Conservation (phyloP, 2,888 invertebrate genomes). For the Strigamia crassipes region DNA sequence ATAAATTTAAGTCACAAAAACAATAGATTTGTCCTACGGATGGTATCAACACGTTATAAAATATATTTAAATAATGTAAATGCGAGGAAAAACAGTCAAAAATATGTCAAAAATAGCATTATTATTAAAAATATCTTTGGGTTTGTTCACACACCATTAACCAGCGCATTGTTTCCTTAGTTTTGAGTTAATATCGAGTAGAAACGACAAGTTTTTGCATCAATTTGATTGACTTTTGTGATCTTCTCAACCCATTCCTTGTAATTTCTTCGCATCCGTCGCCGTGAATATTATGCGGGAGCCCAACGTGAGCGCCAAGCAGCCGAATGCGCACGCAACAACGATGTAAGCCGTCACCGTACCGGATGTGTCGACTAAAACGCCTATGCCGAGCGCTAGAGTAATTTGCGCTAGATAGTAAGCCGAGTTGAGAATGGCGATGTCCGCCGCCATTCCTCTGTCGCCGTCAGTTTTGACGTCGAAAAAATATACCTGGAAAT, state of each 20-base stretch:
- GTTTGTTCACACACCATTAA: not conserved
- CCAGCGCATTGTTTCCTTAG: not conserved
- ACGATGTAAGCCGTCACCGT: conserved; percentile 60
- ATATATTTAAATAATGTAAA: not conserved
- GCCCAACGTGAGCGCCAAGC: conserved; percentile 55
- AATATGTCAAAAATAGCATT: not conserved
- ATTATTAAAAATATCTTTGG: not conserved
- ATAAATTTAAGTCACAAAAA: not conserved
- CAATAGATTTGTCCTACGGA: not conserved
- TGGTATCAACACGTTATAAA: not conserved
- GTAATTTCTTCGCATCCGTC: conserved; percentile 12
- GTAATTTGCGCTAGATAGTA: conserved; percentile 62
- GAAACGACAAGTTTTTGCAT: no score
- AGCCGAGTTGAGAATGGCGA: conserved; percentile 59
- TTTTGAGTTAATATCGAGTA: no score
- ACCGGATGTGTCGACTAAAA: conserved; percentile 60
- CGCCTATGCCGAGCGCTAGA: conserved; percentile 60
- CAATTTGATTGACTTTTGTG: no score
- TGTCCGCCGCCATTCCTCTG: conserved; percentile 54
- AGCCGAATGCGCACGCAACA: conserved; percentile 58
- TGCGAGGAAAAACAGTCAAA: not conserved
- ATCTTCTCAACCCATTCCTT: not conserved
- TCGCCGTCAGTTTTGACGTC: conserved; percentile 52
- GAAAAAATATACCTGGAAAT: conserved; percentile 56
- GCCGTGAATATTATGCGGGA: conserved; percentile 51